phyloP scores from a whole-genome alignment of 2,113 vertebrate genomes.

The Opisthocomus hoazin region DNA sequence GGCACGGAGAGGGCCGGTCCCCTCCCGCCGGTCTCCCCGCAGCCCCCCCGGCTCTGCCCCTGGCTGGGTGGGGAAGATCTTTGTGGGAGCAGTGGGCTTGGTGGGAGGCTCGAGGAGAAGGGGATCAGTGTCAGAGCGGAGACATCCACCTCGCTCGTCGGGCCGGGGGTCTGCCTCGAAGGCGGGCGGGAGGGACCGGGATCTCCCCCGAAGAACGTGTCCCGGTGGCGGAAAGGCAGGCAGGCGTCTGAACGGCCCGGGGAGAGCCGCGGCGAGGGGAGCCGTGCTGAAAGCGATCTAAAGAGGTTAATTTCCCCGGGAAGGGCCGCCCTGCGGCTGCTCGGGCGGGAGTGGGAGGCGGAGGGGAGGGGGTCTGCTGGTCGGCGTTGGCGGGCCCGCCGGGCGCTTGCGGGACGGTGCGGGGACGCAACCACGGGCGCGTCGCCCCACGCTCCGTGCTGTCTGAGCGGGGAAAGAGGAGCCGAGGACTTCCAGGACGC shows the following conservation, averaged over 20 bases:
- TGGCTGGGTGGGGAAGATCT: background rate
- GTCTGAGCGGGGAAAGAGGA: background rate
- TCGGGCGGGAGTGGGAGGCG: background rate
- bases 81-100: too few species aligned
- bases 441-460: background rate
- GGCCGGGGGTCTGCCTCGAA: background rate
- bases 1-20: background rate
- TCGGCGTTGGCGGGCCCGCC: background rate
- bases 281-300: background rate
- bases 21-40: background rate
- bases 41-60: background rate
- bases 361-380: background rate
- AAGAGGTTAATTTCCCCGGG: slow-evolving; percentile 18
- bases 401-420: background rate
- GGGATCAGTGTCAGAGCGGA: background rate
- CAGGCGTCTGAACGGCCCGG: background rate
- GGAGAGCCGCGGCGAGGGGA: background rate
- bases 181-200: accelerated
- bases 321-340: background rate
- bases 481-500: background rate
- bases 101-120: background rate
- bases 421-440: background rate
- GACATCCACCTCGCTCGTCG: background rate
- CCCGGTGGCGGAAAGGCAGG: background rate
- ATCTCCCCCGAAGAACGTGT: background rate